phyloP scores from a whole-genome alignment of 2,113 vertebrate species.

The Chroicocephalus ridibundus region DNA sequence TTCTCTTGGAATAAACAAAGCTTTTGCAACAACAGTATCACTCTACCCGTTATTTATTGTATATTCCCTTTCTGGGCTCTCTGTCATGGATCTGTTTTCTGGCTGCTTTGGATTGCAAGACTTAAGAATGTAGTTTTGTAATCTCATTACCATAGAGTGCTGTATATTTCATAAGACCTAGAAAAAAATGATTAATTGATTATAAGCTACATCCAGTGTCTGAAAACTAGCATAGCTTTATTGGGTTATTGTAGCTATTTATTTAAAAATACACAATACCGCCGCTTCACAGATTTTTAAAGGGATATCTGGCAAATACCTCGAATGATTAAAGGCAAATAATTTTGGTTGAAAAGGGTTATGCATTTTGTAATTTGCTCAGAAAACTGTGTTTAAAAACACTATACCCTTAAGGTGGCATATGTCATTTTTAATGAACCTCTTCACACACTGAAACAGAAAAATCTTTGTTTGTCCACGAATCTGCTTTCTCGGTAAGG shows the following conservation, averaged over 20 bases:
- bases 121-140: neutral
- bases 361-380: neutral
- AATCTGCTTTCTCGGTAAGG: neutral
- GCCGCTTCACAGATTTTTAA: neutral
- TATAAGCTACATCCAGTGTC: neutral
- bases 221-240: neutral
- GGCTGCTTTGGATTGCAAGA: neutral
- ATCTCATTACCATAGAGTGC: neutral
- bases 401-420: neutral
- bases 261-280: neutral
- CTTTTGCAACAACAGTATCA: neutral
- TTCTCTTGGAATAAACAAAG: slow-evolving; percentile 60
- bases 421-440: neutral
- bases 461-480: neutral
- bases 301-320: neutral
- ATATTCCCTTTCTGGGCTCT: neutral
- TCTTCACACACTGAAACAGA: neutral
- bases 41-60: neutral
- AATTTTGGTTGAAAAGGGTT: neutral
- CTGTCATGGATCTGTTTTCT: neutral
- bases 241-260: neutral
- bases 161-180: neutral
- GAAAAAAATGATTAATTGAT: neutral
- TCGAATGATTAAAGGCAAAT: neutral
- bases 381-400: neutral